A percentile compares a stretch with the other conserved stretches of the same genome.
Evolutionary conservation across 2,888 invertebrate species (phyloP).

Genomic region (Eupeodes latifasciatus): DNA sequence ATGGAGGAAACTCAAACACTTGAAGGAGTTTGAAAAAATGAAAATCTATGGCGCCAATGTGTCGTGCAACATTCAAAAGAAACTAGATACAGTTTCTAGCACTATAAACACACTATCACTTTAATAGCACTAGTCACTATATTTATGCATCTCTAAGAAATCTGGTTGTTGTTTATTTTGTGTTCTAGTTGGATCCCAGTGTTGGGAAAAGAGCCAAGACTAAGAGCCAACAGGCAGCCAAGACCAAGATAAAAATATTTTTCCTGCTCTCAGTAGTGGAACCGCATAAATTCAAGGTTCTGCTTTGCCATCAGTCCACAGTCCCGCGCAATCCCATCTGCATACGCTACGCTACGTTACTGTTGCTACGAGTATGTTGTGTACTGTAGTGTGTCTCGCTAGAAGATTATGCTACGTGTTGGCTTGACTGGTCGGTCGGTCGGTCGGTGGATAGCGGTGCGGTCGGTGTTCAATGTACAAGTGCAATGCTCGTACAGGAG

Average conservation of each 20-base stretch:
- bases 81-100: slow-evolving; percentile 49
- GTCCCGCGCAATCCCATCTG: not conserved
- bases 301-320: not conserved
- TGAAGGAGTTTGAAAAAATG: slow-evolving; percentile 20
- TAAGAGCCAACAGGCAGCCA: slow-evolving; percentile 22
- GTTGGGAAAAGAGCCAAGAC: slow-evolving; percentile 30
- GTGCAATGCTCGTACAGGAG: slow-evolving; percentile 46
- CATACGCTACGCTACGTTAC: not conserved
- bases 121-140: not conserved
- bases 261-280: slow-evolving; percentile 14
- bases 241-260: slow-evolving; percentile 33
- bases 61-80: slow-evolving; percentile 65
- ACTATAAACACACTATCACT: not conserved
- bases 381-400: no score
- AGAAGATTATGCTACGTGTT: not conserved
- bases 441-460: not conserved
- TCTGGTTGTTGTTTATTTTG: slow-evolving; percentile 35
- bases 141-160: slow-evolving; percentile 39
- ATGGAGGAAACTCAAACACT: no score
- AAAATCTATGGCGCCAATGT: slow-evolving; percentile 70
- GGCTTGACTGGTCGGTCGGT: not conserved
- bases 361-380: no score
- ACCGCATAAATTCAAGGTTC: slow-evolving; percentile 39
- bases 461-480: slow-evolving; percentile 9
- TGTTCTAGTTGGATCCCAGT: slow-evolving; percentile 27